Evolutionary conservation across 2,113 vertebrate species (phyloP).

Genomic region (Otis tarda): DNA sequence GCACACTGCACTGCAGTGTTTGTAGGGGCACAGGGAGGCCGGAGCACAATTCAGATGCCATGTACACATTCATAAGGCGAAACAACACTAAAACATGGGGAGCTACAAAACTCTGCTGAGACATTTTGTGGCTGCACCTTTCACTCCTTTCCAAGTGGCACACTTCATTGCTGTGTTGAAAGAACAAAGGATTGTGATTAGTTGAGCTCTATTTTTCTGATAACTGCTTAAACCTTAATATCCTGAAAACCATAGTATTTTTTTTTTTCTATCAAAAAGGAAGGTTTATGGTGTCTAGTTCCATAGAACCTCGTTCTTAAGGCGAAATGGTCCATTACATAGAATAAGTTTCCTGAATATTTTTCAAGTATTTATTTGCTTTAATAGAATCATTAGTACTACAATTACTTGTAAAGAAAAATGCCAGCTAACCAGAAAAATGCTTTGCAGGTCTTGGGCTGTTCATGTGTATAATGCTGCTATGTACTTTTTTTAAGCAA

Average conservation of each 20-base stretch:
- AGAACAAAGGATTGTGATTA: neutral
- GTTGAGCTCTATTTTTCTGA: neutral
- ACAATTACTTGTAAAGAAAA: neutral
- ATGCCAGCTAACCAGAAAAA: neutral
- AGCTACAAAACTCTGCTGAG: neutral
- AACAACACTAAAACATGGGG: neutral
- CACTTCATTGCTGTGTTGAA: neutral
- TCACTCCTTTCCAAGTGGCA: neutral
- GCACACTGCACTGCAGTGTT: rapidly evolving
- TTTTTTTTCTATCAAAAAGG: neutral
- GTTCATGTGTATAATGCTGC: neutral
- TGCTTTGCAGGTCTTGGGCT: neutral
- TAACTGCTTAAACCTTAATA: neutral
- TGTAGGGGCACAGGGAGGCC: neutral
- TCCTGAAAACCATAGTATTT: neutral
- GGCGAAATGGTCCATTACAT: neutral
- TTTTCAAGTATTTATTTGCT: neutral
- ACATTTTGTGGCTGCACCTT: neutral
- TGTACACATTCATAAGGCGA: rapidly evolving
- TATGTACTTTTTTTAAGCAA: neutral
- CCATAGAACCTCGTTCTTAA: neutral
- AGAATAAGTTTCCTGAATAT: neutral
- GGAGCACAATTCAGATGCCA: neutral
- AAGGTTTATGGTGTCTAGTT: neutral
- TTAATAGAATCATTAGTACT: neutral